Conservation (phyloP, 2,797 vertebrate species). For the Semaprochilodus insignis region DNA sequence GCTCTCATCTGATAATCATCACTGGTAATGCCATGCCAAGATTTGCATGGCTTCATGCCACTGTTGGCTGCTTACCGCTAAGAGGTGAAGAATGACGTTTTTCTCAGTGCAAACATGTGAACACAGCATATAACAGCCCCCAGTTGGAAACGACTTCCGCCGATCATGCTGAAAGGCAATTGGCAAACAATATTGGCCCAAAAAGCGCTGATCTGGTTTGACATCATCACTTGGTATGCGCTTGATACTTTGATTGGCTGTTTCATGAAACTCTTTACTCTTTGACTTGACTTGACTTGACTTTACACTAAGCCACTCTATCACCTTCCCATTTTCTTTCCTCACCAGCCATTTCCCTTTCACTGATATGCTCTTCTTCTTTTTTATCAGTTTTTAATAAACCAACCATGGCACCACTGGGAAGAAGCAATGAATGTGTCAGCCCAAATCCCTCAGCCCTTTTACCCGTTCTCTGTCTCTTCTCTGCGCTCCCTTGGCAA, state of each 20-base stretch:
- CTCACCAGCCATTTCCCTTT: neutral
- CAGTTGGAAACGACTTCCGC: no score
- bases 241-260: conserved; percentile 35
- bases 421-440: neutral
- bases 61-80: no score
- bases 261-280: neutral
- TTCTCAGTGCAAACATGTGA: no score
- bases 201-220: no score
- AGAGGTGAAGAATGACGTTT: no score
- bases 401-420: neutral
- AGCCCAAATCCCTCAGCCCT: neutral
- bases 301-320: neutral
- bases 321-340: neutral
- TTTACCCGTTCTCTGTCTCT: conserved; percentile 4
- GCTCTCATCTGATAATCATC: no score
- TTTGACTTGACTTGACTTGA: no score
- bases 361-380: neutral
- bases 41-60: no score
- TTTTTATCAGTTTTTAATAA: neutral
- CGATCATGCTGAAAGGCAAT: no score
- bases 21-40: no score
- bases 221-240: neutral
- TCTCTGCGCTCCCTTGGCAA: neutral
- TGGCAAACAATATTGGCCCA: no score
- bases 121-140: no score